These are phyloP conservation scores for Nudaria mundana DNA, from an alignment of 2,888 invertebrate genomes.

Conservation along the genomic window DNA sequence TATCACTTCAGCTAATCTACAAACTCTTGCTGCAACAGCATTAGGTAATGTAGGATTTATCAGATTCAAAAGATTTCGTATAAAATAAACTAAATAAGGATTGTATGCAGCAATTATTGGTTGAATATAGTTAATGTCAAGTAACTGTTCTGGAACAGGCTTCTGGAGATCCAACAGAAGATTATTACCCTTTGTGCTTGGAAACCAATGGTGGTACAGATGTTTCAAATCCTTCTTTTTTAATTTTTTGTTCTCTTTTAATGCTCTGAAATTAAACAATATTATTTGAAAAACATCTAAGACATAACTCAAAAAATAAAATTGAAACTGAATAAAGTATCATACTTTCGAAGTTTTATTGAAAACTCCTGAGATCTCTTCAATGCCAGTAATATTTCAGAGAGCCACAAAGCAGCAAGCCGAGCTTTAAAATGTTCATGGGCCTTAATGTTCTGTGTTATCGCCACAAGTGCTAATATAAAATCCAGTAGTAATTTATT, in stretches of 20 bases:
- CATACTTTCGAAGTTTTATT: constrained; percentile 51
- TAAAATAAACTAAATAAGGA: constrained; percentile 58
- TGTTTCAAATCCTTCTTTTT: constrained; percentile 52
- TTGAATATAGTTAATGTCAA: constrained; percentile 54
- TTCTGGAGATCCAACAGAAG: constrained; percentile 60
- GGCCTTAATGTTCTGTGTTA: constrained; percentile 53
- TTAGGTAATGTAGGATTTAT: constrained; percentile 54
- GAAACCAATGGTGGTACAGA: constrained; percentile 66
- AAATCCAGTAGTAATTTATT: constrained; percentile 73
- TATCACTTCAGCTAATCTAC: constrained; percentile 57
- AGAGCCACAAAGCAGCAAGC: constrained; percentile 78
- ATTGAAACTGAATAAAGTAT: background rate
- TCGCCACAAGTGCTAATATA: constrained; percentile 62
- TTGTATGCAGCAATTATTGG: constrained; percentile 65
- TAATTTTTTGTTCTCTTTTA: constrained; percentile 26
- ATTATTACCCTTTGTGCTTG: constrained; percentile 47
- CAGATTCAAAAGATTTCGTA: constrained; percentile 53
- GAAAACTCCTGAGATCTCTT: constrained; percentile 59
- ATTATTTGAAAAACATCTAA: background rate
- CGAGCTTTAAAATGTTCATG: constrained; percentile 47
- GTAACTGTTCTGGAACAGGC: constrained; percentile 54
- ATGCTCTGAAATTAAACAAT: constrained; percentile 44
- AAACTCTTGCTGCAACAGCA: constrained; percentile 43
- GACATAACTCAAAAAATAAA: background rate
- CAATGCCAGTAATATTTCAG: constrained; percentile 67